A percentile compares a stretch with the other conserved stretches of the same genome.
These are phyloP conservation scores for Xestia c-nigrum DNA, from an alignment of 2,888 invertebrate species.

Conservation along the genomic window DNA sequence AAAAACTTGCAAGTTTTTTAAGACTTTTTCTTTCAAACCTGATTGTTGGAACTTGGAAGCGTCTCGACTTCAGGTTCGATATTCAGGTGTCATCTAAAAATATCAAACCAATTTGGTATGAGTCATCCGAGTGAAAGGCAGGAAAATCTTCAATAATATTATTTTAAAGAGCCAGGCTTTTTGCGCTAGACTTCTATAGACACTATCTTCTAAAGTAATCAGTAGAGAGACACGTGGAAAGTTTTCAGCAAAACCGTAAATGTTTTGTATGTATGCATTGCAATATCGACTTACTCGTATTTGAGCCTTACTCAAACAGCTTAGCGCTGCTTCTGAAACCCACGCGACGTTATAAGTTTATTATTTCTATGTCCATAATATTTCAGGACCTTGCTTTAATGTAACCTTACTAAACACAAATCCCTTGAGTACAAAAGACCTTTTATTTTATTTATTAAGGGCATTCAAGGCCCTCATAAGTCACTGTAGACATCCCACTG, in stretches of 20 bases:
- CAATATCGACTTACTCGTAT: neutral
- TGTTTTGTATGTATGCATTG: neutral
- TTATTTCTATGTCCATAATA: neutral
- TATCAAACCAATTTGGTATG: constrained; percentile 27
- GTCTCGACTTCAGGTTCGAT: constrained; percentile 26
- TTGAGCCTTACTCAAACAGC: neutral
- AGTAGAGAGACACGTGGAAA: neutral
- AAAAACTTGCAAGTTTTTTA: constrained; percentile 22
- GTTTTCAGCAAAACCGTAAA: neutral
- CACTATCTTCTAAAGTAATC: constrained; percentile 5
- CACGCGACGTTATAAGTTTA: constrained; percentile 2
- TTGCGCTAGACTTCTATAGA: neutral
- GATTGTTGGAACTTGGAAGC: constrained; percentile 29
- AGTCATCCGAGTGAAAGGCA: constrained; percentile 36
- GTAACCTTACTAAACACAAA: constrained; percentile 3
- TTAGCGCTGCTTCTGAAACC: neutral
- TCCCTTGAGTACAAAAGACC: neutral
- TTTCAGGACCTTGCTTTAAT: neutral
- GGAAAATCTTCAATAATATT: constrained; percentile 27
- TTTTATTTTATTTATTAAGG: constrained; percentile 22
- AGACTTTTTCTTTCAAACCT: constrained; percentile 28
- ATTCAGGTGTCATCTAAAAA: constrained; percentile 51
- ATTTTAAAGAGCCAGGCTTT: constrained; percentile 4
- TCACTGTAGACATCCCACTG: constrained; percentile 33
- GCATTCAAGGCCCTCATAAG: constrained; percentile 30